Conservation (phyloP, 2,888 invertebrate species). For the Tinea trinotella region DNA sequence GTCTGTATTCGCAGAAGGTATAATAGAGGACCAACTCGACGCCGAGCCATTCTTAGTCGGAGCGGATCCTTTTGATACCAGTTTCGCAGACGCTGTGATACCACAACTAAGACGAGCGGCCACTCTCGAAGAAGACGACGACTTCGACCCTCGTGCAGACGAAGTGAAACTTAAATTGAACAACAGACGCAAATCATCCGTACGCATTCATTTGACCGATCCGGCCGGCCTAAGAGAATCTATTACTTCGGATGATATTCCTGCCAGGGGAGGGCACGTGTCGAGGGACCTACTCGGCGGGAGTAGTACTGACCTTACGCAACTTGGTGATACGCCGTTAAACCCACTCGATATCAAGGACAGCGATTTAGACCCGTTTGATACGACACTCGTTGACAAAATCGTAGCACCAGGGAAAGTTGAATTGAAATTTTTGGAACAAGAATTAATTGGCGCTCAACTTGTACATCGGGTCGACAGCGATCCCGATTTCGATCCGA, state of each 20-base stretch:
- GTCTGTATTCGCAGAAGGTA: slow-evolving; percentile 55
- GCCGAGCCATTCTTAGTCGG: slow-evolving; percentile 66
- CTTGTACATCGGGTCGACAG: slow-evolving; percentile 64
- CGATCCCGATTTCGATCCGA: slow-evolving; percentile 88
- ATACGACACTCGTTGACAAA: slow-evolving; percentile 82
- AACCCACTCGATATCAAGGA: slow-evolving; percentile 73
- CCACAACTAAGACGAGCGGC: slow-evolving; percentile 57
- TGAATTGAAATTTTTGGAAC: slow-evolving; percentile 84
- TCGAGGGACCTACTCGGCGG: slow-evolving; percentile 81
- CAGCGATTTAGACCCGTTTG: slow-evolving; percentile 84
- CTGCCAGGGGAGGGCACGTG: slow-evolving; percentile 51
- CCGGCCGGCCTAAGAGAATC: slow-evolving; percentile 74
- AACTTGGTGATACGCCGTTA: slow-evolving; percentile 78
- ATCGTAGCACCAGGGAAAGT: slow-evolving; percentile 82
- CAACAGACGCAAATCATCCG: slow-evolving; percentile 62
- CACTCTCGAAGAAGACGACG: slow-evolving; percentile 58
- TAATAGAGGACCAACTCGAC: slow-evolving; percentile 61
- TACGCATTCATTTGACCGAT: slow-evolving; percentile 76
- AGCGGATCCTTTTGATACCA: slow-evolving; percentile 89
- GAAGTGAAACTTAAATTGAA: slow-evolving; percentile 57
- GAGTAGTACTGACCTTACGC: slow-evolving; percentile 81
- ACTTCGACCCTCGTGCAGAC: slow-evolving; percentile 77
- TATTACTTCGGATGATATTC: slow-evolving; percentile 64
- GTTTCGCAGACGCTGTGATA: slow-evolving; percentile 83
- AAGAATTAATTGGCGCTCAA: slow-evolving; percentile 76